These are phyloP conservation scores for Elmis aenea DNA, from an alignment of 2,888 invertebrate genomes.

Conservation along the genomic window DNA sequence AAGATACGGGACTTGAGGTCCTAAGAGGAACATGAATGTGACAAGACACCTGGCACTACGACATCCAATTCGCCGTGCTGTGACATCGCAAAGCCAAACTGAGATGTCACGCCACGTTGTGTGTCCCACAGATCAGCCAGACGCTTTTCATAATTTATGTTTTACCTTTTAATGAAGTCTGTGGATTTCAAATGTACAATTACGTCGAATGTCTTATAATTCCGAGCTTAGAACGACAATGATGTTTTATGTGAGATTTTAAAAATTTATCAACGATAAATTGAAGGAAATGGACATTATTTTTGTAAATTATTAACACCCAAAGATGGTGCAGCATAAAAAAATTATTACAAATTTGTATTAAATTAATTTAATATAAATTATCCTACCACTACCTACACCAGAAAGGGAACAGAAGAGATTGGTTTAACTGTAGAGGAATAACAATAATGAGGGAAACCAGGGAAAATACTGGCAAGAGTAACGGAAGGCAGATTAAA, in stretches of 20 bases:
- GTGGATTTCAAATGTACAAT: conserved; percentile 28
- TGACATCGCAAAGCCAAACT: conserved; percentile 14
- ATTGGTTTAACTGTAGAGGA: too few species aligned
- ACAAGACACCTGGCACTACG: conserved; percentile 26
- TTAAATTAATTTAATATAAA: too few species aligned
- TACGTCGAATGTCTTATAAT: conserved; percentile 15
- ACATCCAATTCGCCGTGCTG: conserved; percentile 17
- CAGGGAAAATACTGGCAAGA: too few species aligned
- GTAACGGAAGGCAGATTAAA: too few species aligned
- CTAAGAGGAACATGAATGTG: conserved; percentile 21
- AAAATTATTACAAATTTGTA: too few species aligned
- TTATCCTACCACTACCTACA: too few species aligned
- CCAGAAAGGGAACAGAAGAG: too few species aligned
- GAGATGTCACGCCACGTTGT: conserved; percentile 21
- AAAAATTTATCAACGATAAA: not conserved
- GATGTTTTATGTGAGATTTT: not conserved
- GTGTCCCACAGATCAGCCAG: conserved; percentile 13
- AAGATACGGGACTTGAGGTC: conserved; percentile 21
- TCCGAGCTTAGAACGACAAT: not conserved
- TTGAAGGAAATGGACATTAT: too few species aligned
- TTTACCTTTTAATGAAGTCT: conserved; percentile 26
- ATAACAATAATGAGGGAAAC: too few species aligned
- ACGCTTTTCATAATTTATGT: conserved; percentile 27
- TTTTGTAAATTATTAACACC: too few species aligned
- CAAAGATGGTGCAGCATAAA: too few species aligned